Evolutionary conservation across 2,888 invertebrate species (phyloP).

Genomic region (Ceratothoa steindachneri): DNA sequence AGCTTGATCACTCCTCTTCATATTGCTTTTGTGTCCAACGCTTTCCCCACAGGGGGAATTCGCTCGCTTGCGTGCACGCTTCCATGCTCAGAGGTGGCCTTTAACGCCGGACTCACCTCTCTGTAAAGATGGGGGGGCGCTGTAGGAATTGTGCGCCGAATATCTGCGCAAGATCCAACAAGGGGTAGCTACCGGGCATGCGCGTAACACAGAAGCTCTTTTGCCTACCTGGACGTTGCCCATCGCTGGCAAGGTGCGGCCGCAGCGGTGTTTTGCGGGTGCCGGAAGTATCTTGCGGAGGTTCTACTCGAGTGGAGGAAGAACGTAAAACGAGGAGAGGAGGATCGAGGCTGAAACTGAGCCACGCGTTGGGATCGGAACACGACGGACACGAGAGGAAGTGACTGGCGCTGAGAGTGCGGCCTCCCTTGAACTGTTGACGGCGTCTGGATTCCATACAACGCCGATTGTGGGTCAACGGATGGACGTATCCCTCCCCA

Average conservation of each 20-base stretch:
- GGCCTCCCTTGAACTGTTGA: neutral
- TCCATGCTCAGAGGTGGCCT: neutral
- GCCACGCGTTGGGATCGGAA: neutral
- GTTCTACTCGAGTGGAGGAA: neutral
- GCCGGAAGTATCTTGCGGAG: neutral
- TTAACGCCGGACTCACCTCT: too few species aligned
- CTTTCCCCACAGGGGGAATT: neutral
- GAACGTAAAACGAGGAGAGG: too few species aligned
- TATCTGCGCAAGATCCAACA: neutral
- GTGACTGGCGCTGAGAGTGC: neutral
- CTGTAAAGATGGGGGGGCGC: too few species aligned
- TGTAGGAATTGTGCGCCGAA: neutral
- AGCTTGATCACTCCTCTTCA: too few species aligned
- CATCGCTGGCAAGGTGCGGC: neutral
- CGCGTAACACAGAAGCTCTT: constrained; percentile 8
- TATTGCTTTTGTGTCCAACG: too few species aligned
- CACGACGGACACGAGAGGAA: neutral
- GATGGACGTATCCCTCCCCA: neutral
- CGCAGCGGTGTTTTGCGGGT: neutral
- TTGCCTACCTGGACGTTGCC: constrained; percentile 10
- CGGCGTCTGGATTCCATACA: neutral
- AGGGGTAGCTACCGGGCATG: neutral
- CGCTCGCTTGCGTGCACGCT: neutral
- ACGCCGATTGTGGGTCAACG: neutral
- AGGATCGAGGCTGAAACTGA: too few species aligned